Percentiles rank a stretch among this genome's conserved stretches.
Evolutionary conservation across 2,113 vertebrate genomes (phyloP).

Genomic region (Nerophis ophidion): DNA sequence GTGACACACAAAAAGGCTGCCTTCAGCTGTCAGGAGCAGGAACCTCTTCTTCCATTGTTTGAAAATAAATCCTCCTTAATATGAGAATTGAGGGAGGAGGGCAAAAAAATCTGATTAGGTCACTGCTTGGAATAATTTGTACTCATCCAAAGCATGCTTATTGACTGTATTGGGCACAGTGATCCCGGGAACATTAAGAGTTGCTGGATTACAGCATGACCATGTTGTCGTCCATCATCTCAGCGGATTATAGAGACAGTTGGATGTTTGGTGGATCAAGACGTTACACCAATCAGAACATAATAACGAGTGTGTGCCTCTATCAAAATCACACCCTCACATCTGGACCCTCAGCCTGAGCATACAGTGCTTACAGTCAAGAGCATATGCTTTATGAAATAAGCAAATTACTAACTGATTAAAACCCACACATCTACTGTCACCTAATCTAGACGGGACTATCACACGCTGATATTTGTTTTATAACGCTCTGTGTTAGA

Average conservation of each 20-base stretch:
- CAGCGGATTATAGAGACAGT: constrained; percentile 48
- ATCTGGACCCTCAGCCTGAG: constrained; percentile 12
- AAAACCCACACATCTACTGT: neutral
- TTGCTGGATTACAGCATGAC: constrained; percentile 47
- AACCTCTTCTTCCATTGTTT: constrained; percentile 81
- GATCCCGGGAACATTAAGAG: constrained; percentile 16
- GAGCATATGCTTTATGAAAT: constrained; percentile 5
- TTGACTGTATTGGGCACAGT: constrained; percentile 10
- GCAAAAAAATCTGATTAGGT: neutral
- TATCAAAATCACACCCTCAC: constrained; percentile 17
- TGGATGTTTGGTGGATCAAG: constrained; percentile 56
- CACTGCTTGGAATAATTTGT: neutral
- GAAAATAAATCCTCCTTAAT: constrained; percentile 75
- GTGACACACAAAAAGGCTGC: constrained; percentile 67
- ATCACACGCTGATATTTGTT: neutral
- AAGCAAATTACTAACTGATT: neutral
- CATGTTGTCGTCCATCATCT: constrained; percentile 40
- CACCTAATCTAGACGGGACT: neutral
- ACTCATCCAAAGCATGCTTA: constrained; percentile 1
- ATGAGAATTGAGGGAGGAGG: neutral
- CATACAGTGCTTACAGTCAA: neutral
- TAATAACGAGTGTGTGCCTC: constrained; percentile 1
- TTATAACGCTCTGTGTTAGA: neutral
- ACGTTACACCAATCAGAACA: constrained; percentile 16
- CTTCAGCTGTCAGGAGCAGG: constrained; percentile 67